phyloP scores from a whole-genome alignment of 2,113 vertebrate species.

The Astatotilapia flaviijosephi region DNA sequence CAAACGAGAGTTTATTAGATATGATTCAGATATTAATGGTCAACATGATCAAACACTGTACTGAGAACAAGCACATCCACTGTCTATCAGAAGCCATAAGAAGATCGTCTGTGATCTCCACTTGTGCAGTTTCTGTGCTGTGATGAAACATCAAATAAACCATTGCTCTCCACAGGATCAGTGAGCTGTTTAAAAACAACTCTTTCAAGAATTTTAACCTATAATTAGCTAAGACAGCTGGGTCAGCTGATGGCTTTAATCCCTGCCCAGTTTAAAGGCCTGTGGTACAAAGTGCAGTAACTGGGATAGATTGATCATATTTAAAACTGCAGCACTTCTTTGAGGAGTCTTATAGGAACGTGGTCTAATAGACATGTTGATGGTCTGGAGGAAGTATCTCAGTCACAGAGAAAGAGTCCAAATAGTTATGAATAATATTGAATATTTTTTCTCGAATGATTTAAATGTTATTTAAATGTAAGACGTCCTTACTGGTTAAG shows the following conservation, averaged over 20 bases:
- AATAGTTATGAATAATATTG: neutral
- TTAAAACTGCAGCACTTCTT: neutral
- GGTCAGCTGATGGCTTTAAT: neutral
- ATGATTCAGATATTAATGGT: neutral
- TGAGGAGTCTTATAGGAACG: neutral
- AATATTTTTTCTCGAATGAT: neutral
- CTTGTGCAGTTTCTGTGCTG: neutral
- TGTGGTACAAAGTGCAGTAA: neutral
- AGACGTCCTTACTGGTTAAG: neutral
- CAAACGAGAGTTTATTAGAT: neutral
- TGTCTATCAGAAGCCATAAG: neutral
- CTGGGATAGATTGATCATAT: neutral
- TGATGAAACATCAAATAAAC: neutral
- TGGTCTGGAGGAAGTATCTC: neutral
- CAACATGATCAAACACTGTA: neutral
- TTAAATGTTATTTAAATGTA: neutral
- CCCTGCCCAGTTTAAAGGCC: neutral
- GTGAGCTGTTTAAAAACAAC: neutral
- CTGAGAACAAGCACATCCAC: neutral
- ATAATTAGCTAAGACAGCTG: neutral
- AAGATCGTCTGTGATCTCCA: neutral
- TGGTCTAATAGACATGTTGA: neutral
- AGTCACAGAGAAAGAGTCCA: neutral
- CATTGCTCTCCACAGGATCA: neutral
- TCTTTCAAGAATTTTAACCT: neutral